Evolutionary conservation across 2,113 vertebrate genomes (phyloP).

Genomic region (Diadophis punctatus): DNA sequence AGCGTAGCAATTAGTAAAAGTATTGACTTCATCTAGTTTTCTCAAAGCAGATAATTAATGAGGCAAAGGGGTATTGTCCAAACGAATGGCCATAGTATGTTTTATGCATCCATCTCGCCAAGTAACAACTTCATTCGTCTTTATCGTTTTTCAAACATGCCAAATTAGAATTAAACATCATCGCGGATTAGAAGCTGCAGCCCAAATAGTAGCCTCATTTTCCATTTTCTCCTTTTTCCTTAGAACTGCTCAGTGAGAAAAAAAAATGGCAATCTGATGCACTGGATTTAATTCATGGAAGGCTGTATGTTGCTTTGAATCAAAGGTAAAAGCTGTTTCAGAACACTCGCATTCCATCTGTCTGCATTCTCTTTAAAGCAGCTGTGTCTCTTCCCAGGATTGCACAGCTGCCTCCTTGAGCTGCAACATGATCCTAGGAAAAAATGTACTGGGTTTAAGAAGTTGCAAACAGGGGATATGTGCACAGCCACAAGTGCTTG

Average conservation of each 20-base stretch:
- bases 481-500: not conserved
- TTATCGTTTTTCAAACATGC: constrained; percentile 21
- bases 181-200: not conserved
- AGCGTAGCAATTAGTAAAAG: constrained; percentile 39
- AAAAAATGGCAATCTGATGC: not conserved
- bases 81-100: not conserved
- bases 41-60: constrained; percentile 11
- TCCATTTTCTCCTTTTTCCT: not conserved
- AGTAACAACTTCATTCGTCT: not conserved
- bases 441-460: not conserved
- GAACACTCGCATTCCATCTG: not conserved
- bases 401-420: not conserved
- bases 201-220: not conserved
- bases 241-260: not conserved
- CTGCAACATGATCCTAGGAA: not conserved
- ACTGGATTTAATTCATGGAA: not conserved
- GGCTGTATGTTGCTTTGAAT: not conserved
- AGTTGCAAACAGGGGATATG: not conserved
- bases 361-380: not conserved
- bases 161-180: not conserved
- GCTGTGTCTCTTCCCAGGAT: not conserved
- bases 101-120: not conserved
- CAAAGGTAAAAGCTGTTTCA: not conserved
- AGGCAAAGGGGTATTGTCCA: constrained; percentile 9
- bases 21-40: not conserved